Conservation (phyloP, 2,797 vertebrate genomes). For the Hippopotamyrus pictus region DNA sequence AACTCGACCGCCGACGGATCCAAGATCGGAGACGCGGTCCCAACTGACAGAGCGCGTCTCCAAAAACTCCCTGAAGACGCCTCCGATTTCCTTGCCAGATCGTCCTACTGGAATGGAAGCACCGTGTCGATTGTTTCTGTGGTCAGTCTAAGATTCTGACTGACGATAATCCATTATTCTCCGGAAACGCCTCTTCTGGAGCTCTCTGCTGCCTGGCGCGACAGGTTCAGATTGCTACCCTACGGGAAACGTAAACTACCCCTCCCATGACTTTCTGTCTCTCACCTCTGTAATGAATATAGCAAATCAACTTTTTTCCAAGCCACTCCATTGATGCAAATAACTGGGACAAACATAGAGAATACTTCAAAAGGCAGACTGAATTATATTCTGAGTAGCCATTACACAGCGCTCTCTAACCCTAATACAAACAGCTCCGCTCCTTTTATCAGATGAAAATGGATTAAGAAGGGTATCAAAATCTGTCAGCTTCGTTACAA, state of each 20-base stretch:
- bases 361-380: constrained; percentile 16
- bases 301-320: constrained; percentile 10
- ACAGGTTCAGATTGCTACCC: background rate
- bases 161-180: constrained; percentile 15
- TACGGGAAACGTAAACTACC: constrained; percentile 11
- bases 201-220: background rate
- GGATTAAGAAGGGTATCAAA: constrained; percentile 4
- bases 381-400: constrained; percentile 10
- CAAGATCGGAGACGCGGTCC: constrained; percentile 32
- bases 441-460: constrained; percentile 14
- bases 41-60: background rate
- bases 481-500: background rate
- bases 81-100: background rate
- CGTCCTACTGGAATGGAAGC: background rate
- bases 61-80: background rate
- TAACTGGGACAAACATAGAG: background rate
- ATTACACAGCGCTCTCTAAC: constrained; percentile 10
- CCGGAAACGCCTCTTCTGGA: background rate
- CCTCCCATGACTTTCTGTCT: background rate
- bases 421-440: background rate
- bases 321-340: constrained; percentile 20
- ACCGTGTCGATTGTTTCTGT: background rate
- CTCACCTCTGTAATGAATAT: constrained; percentile 17
- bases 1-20: constrained; percentile 26
- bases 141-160: background rate